Conservation (phyloP, 2,797 vertebrate genomes). For the Chiroxiphia lanceolata region DNA sequence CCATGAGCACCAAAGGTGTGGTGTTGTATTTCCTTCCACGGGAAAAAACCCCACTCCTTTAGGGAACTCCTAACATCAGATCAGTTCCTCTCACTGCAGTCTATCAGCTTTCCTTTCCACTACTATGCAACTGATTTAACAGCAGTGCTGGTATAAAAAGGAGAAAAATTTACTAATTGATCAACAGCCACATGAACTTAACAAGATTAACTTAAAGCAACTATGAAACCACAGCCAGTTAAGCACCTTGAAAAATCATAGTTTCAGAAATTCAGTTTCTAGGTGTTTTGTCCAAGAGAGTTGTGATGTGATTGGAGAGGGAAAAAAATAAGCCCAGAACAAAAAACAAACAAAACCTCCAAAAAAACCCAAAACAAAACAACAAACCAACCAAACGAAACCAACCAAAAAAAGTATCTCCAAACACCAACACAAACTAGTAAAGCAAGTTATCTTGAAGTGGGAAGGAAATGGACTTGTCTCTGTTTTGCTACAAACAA, state of each 20-base stretch:
- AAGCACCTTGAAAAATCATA: neutral
- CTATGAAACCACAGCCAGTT: neutral
- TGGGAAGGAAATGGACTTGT: neutral
- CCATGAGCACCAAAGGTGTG: accelerated
- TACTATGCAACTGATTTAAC: neutral
- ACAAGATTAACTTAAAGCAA: neutral
- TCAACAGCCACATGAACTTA: neutral
- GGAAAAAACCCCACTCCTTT: accelerated
- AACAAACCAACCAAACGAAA: neutral
- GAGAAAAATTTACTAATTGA: neutral
- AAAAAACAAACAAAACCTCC: neutral
- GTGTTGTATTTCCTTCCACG: accelerated
- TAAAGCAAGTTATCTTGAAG: neutral
- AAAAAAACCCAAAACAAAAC: neutral
- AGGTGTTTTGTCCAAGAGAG: neutral
- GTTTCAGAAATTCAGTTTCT: neutral
- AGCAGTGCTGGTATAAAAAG: neutral
- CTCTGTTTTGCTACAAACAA: neutral
- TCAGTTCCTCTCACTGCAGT: neutral
- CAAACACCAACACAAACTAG: neutral
- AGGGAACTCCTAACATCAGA: neutral
- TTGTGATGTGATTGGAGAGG: neutral
- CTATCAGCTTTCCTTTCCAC: neutral
- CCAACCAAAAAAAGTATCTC: neutral
- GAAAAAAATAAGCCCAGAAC: neutral